Evolutionary conservation across 1,140 invertebrate species (phyloP), one percentile per base, ranked within the genome.

Genomic region (Ericerus pela): DNA sequence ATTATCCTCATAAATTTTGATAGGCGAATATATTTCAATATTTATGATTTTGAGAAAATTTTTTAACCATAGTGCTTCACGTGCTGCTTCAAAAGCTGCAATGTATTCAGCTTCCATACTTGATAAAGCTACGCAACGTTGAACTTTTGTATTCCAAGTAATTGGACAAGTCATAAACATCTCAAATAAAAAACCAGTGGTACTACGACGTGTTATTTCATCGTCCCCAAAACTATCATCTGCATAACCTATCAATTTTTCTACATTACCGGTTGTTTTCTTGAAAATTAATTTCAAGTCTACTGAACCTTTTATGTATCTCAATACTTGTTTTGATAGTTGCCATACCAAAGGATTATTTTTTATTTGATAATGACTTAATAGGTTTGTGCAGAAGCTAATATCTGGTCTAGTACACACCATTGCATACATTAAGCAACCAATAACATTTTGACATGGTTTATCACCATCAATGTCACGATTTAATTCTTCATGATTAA

Each of bases 41-140:
- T 12, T 38, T 5, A 20, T 8, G 60, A 31, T 29, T 62, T 56
- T 5, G 31, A 51, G 11, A 22, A 59, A 8, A 58, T 61, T 12
- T 60, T 22, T 11, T 59, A 52, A 0, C 62, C 61, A 30, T 10
- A 33, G 11, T 5, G 22, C 27, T 51, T 54, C 56, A 3, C 20
- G 8, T 6, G 47, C 22, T 1, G 43, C 27, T 22, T 60, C 36
- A 59, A n/a, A 11, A 60, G 58, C 8, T 33, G 69, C 65, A 11
- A 70, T 58, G 57, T 69, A 72, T 41, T 73, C 69, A 0, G 69
- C 64, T 55, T 72, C 69, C 6, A 63, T 63, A 20, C 65, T 68
- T 20, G 65, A 71, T 8, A 69, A 27, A 20, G 68, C 62, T 12
- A 68, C 63, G 56, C 41, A 55, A 5, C 38, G 31, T 29, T 62